A percentile compares a stretch with the other conserved stretches of the same genome.
phyloP scores from a whole-genome alignment of 2,113 vertebrate genomes.

The Sebastes fasciatus region DNA sequence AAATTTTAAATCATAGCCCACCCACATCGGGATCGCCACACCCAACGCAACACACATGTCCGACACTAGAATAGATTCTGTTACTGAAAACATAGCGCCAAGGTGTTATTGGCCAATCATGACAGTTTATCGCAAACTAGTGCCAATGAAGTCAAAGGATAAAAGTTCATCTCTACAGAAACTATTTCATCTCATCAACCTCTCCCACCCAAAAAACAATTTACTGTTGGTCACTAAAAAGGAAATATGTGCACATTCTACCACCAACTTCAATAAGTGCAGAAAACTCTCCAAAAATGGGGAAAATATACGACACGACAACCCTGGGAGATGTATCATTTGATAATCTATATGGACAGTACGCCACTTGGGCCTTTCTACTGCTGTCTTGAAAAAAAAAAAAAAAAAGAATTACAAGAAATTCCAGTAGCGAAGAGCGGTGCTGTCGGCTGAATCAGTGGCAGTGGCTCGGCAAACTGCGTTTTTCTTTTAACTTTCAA shows the following conservation, averaged over 20 bases:
- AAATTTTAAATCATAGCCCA: neutral
- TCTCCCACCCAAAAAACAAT: neutral
- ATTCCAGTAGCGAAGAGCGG: slow-evolving; percentile 79
- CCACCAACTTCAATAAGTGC: slow-evolving; percentile 13
- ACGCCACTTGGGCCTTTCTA: slow-evolving; percentile 43
- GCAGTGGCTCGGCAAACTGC: slow-evolving; percentile 77
- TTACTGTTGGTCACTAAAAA: neutral
- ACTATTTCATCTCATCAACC: slow-evolving; percentile 14
- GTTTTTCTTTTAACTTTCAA: slow-evolving; percentile 95
- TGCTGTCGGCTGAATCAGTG: slow-evolving; percentile 68
- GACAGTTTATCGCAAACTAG: neutral
- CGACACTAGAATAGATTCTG: too few species aligned
- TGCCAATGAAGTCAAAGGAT: neutral
- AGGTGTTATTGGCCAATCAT: neutral
- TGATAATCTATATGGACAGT: slow-evolving; percentile 81
- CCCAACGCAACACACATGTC: neutral
- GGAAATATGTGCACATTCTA: slow-evolving; percentile 20
- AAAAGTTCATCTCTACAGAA: neutral
- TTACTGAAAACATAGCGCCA: neutral
- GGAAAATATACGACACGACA: slow-evolving; percentile 52
- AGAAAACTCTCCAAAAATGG: slow-evolving; percentile 28
- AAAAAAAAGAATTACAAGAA: slow-evolving; percentile 42
- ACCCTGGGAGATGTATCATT: slow-evolving; percentile 75
- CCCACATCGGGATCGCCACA: neutral
- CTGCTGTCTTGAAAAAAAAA: slow-evolving; percentile 48